Base-by-base conservation (phyloP, 2,888 invertebrate genomes). In the Sisyra nigra region DNA sequence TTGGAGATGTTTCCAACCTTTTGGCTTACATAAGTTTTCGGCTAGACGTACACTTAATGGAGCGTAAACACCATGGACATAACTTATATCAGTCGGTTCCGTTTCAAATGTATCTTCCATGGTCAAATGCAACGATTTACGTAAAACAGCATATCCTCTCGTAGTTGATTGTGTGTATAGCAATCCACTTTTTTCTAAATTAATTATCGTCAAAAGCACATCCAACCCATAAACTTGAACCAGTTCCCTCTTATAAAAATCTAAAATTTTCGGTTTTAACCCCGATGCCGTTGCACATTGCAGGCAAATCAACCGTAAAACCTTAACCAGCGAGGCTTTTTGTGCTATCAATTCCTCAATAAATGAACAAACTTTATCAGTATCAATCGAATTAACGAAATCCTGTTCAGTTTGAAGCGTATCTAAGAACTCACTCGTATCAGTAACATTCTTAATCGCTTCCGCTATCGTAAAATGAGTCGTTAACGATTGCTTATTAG, bases 241-340 rank as follows among this genome's bases (percentile, higher is more conserved):
- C 7, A 74, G 53, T 49, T 74, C 74, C 1, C 69, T 59, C 51
- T 74, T 73, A 58, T 75, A 75, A 54, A 71, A 67, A 49, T 77
- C 77, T 42, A 88, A 57, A 1, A 94, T 72, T 60, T 92, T 92
- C 2, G 80, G 82, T 59, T 94, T 94, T 3, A 98, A 69, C 0
- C 98, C 98, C 13, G 91, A 91, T 44, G 85, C 86, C 2, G 92
- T 88, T 13, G 82, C 72, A 47, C 91, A 93, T 62, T 98, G 97
- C 42, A 97, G 74, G 59, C 92, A 91, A 47, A 98, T 80, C 5
- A 98, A 67, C 8, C 96, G 71, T 32, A 97, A 66, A 7, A 96
- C 81, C 66, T 84, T 86, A 3, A 78, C 69, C 2, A 94, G 58
- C 0, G 91, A 81, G 50, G 77, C 79, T 55, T 84, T 78, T 53